Evolutionary conservation across 2,888 invertebrate genomes (phyloP), one percentile per base, ranked within the genome.

Genomic region (Dorcus hopei): DNA sequence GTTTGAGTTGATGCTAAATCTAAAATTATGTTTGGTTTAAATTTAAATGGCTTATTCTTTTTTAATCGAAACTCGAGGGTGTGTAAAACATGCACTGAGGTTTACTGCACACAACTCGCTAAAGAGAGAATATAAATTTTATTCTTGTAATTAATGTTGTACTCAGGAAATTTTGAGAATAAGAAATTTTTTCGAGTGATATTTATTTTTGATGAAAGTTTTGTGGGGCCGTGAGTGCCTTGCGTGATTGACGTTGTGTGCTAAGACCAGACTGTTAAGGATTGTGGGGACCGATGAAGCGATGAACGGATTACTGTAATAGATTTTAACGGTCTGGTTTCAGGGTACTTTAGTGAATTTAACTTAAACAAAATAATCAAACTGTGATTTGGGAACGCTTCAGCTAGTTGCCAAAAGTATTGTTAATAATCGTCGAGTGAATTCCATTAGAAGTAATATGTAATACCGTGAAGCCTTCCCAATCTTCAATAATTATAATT

Each of bases 371-470:
- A 72, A 69, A 66, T 68, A 70, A 74, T 74, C 72, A 76, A 78
- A 76, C 80, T 80, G 80, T 80, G 80, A 80, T 80, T 80, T 79
- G 80, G 74, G 78, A 77, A 76, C 77, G 79, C 76, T 79, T 79
- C 76, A 67, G 64, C 61, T 65, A 66, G 74, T 74, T 76, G 76
- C 77, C 75, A 77, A 77, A 75, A 72, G 64, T 72, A 70, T 68
- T 69, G 69, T 71, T 69, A 62, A 67, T 66, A 66, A 58, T 63
- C 59, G 64, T 62, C 58, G 67, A 63, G 61, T 54, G 57, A 62
- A 70, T 72, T 70, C 71, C 70, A 72, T 68, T 71, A 68, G 68
- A 65, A 57, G 59, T 62, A 62, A 59, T 58, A 64, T 65, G 62
- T 64, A 64, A 61, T 63, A 62, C 63, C 59, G 65, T 65, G 75